These are phyloP conservation scores for Hyperoplus lanceolatus DNA, from an alignment of 2,797 vertebrate species.

Conservation along the genomic window DNA sequence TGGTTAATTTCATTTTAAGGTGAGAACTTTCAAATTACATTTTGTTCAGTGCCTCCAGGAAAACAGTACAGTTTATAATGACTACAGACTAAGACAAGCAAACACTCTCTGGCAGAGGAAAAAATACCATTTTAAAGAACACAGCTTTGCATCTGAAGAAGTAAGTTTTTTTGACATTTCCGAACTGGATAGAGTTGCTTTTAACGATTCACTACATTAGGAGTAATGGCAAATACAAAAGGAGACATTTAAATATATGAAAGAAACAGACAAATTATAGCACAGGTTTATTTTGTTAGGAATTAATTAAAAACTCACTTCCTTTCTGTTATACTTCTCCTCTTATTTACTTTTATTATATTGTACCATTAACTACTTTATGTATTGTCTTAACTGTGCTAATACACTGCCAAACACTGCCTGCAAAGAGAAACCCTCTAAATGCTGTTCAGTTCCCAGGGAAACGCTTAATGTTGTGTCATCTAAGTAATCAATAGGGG, in stretches of 20 bases:
- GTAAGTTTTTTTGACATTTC: slow-evolving; percentile 15
- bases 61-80: neutral
- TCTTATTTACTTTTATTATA: neutral
- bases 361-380: neutral
- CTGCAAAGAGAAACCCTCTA: slow-evolving; percentile 11
- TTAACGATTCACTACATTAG: neutral
- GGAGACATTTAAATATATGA: slow-evolving; percentile 1
- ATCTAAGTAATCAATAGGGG: neutral
- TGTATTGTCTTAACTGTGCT: neutral
- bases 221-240: slow-evolving; percentile 2
- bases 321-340: neutral
- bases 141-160: neutral
- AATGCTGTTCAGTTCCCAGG: neutral
- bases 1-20: neutral
- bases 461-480: neutral
- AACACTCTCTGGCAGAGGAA: slow-evolving; percentile 7
- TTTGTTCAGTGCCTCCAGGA: neutral
- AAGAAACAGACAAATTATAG: neutral
- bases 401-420: neutral
- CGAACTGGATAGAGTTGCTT: neutral
- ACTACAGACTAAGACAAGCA: slow-evolving; percentile 5
- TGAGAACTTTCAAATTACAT: neutral
- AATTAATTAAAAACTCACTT: neutral
- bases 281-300: neutral
- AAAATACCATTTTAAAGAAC: neutral